Base-by-base conservation (phyloP, 2,888 invertebrate species). In the Sarcophaga caerulescens region DNA sequence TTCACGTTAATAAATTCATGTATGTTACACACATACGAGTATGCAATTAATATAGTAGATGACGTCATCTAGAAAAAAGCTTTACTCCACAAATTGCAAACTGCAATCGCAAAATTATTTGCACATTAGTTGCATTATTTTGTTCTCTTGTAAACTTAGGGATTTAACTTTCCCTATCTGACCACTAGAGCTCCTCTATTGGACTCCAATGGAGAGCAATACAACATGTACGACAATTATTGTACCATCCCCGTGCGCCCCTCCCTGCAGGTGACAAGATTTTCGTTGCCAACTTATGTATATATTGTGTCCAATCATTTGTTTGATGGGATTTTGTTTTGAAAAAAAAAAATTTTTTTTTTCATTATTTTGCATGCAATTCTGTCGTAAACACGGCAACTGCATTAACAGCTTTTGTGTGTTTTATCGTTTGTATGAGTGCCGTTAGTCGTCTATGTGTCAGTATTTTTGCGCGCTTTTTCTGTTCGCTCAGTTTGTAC, bases 401-500 rank as follows among this genome's bases (percentile, higher is more conserved):
- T 86, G 86, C 86, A 86, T 81, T 86, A 75, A 84, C 84, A 84
- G 84, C 84, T 86, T 86, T 86, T 86, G 86, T 69, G 74, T 81
- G 83, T 87, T 88, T 14, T 52, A 52, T 88, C 87, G 85, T 88
- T 12, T 87, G 85, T 87, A 84, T 85, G 85, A 81, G 79, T 82
- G 78, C 52, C 52, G 52, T 52, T 52, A 52, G 52, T 52, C 52
- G 52, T 65, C 68, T 47, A 63, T 85, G 85, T 84, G 81, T 81
- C 84, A 78, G 84, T 84, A 84, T 89, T 89, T 89, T 88, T 87
- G 89, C 88, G 88, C 91, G 90, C 89, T 90, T 91, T 91, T 89
- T 88, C 89, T 87, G 70, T 86, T 79, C 85, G 88, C 90, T 90
- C 90, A 92, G 92, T 92, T 91, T 91, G 91, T 89, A 90, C 90